These are phyloP conservation scores for Cichlasoma orientale DNA, from an alignment of 2,797 vertebrate species.

Conservation along the genomic window DNA sequence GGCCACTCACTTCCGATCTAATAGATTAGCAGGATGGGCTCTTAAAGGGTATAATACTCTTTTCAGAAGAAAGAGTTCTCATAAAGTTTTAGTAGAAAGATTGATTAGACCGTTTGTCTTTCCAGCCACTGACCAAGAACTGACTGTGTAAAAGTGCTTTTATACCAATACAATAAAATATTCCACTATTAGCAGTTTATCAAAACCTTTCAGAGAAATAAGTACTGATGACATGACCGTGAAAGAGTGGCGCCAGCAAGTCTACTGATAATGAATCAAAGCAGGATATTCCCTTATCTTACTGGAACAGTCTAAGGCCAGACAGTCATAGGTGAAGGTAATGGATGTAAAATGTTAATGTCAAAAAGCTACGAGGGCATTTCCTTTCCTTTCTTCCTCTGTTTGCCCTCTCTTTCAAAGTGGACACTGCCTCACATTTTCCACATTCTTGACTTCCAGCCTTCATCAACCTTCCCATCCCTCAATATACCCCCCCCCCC, in stretches of 20 bases:
- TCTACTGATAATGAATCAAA: background rate
- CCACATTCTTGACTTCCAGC: background rate
- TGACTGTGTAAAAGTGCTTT: background rate
- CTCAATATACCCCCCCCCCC: background rate
- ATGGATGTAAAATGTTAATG: slow-evolving; percentile 57
- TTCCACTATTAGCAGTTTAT: background rate
- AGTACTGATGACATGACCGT: background rate
- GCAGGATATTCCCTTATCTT: background rate
- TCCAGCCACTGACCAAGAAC: background rate
- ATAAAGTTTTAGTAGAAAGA: background rate
- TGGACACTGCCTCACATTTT: slow-evolving; percentile 18
- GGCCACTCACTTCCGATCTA: background rate
- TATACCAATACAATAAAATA: background rate
- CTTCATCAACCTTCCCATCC: slow-evolving; percentile 34
- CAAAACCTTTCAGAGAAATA: background rate
- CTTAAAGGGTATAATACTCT: background rate
- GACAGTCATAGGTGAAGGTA: slow-evolving; percentile 27
- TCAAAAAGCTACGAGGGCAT: slow-evolving; percentile 36
- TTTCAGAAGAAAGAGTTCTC: background rate
- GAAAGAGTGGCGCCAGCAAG: background rate
- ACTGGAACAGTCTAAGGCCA: background rate
- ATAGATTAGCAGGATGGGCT: background rate
- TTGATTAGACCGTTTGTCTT: background rate
- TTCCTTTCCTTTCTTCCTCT: slow-evolving; percentile 20
- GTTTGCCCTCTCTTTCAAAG: slow-evolving; percentile 12